Conservation (phyloP, 2,113 vertebrate genomes). For the Cairina moschata region DNA sequence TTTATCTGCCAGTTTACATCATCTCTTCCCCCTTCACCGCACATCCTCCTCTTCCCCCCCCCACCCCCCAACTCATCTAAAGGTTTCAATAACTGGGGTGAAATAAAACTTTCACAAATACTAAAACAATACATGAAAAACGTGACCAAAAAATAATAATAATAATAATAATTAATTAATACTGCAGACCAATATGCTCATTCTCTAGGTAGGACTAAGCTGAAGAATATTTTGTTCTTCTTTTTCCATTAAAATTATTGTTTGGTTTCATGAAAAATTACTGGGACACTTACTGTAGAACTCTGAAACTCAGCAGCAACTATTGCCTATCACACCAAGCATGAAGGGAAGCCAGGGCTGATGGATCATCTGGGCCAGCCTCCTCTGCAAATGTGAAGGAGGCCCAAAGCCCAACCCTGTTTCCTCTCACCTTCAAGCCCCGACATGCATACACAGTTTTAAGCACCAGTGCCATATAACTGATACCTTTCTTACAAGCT, state of each 20-base stretch:
- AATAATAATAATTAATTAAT: slow-evolving; percentile 26
- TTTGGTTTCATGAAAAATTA: slow-evolving; percentile 44
- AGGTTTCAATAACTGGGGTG: slow-evolving; percentile 15
- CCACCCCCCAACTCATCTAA: not conserved
- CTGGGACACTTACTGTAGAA: slow-evolving; percentile 52
- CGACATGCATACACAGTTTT: rapidly evolving
- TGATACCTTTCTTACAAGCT: not conserved
- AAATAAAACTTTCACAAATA: slow-evolving; percentile 29
- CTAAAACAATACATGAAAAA: slow-evolving; percentile 31
- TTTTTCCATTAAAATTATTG: slow-evolving; percentile 22
- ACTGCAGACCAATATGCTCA: not conserved
- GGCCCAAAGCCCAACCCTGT: not conserved
- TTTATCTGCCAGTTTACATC: slow-evolving; percentile 56
- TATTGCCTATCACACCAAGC: not conserved
- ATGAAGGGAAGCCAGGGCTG: slow-evolving; percentile 10
- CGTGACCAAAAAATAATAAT: not conserved
- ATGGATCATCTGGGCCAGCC: not conserved
- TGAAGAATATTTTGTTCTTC: not conserved
- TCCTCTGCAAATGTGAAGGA: slow-evolving; percentile 4
- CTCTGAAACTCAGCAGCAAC: slow-evolving; percentile 38
- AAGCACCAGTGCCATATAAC: not conserved
- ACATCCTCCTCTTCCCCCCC: too few species aligned
- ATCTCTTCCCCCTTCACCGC: too few species aligned
- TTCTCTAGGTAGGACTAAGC: not conserved
- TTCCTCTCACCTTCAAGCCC: not conserved